Evolutionary conservation across 35 echinoderm and acorn worm species (phyloP).

Genomic region (Lytechinus variegatus): DNA sequence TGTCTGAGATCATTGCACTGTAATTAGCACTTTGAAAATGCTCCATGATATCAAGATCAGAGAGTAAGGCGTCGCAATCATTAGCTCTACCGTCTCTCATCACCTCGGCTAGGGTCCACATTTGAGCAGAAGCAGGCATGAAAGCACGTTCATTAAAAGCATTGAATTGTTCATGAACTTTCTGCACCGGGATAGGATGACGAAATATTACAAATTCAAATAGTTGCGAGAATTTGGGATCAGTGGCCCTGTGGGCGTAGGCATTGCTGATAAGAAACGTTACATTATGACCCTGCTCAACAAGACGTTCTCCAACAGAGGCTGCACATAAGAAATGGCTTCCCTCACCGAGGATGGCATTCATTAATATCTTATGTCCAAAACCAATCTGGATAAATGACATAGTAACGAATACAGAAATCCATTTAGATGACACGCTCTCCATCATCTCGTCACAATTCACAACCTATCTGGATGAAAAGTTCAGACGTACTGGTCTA

Average conservation of each 20-base stretch:
- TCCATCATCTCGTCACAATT: neutral
- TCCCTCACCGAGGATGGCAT: constrained; percentile 58
- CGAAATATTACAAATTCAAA: constrained; percentile 55
- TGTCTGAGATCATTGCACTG: constrained; percentile 2
- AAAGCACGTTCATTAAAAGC: constrained; percentile 35
- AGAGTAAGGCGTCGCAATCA: constrained; percentile 6
- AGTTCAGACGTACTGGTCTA: no score
- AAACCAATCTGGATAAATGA: neutral
- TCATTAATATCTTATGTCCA: neutral
- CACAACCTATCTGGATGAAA: neutral
- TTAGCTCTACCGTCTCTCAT: constrained; percentile 3
- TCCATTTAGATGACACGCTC: neutral
- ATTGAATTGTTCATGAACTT: constrained; percentile 28
- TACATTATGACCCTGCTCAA: constrained; percentile 48
- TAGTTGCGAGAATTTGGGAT: constrained; percentile 20
- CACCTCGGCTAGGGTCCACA: constrained; percentile 16
- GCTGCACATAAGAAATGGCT: constrained; percentile 62
- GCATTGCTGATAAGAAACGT: constrained; percentile 66
- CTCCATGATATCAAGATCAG: neutral
- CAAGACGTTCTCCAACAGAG: constrained; percentile 52
- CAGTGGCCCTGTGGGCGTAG: constrained; percentile 25
- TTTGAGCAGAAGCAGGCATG: constrained; percentile 17
- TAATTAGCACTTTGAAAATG: neutral
- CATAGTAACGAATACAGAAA: neutral
- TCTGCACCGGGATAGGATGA: constrained; percentile 36